These are phyloP conservation scores for Diorhabda carinulata DNA, from an alignment of 1,140 invertebrate genomes.

Conservation along the genomic window DNA sequence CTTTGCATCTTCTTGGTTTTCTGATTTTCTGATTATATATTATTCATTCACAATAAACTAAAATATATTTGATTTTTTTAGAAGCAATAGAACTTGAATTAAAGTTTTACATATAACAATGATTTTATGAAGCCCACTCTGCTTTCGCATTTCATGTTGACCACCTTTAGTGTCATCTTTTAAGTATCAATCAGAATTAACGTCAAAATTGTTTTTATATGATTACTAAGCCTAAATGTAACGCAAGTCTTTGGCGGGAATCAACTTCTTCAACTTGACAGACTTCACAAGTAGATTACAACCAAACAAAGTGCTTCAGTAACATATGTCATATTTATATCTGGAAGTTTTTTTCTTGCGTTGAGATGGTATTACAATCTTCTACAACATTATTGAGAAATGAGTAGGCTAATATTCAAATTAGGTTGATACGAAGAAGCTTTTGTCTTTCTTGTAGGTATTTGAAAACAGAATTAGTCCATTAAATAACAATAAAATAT, in stretches of 20 bases:
- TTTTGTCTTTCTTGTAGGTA: too few relatives aligned
- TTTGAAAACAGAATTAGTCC: too few relatives aligned
- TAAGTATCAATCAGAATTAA: slow-evolving; percentile 44
- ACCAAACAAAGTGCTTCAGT: slow-evolving; percentile 9
- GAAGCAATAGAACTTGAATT: too few relatives aligned
- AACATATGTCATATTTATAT: slow-evolving; percentile 15
- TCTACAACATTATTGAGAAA: background rate
- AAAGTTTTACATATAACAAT: too few relatives aligned
- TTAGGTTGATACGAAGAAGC: background rate
- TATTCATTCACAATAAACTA: too few relatives aligned
- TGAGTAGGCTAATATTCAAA: background rate
- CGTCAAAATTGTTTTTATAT: slow-evolving; percentile 45
- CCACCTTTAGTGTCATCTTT: slow-evolving; percentile 32
- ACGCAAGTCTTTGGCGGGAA: slow-evolving; percentile 17
- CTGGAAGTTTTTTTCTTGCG: background rate
- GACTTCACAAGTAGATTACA: slow-evolving; percentile 32
- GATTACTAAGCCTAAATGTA: slow-evolving; percentile 33
- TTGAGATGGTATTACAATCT: background rate
- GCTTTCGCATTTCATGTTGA: background rate
- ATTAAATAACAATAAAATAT: too few relatives aligned
- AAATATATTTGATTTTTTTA: too few relatives aligned
- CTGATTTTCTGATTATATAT: too few relatives aligned
- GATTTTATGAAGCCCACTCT: too few relatives aligned
- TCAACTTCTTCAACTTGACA: slow-evolving; percentile 31
- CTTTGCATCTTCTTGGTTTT: too few relatives aligned